Conservation (phyloP, 2,797 vertebrate genomes). For the Sylvilagus floridanus region DNA sequence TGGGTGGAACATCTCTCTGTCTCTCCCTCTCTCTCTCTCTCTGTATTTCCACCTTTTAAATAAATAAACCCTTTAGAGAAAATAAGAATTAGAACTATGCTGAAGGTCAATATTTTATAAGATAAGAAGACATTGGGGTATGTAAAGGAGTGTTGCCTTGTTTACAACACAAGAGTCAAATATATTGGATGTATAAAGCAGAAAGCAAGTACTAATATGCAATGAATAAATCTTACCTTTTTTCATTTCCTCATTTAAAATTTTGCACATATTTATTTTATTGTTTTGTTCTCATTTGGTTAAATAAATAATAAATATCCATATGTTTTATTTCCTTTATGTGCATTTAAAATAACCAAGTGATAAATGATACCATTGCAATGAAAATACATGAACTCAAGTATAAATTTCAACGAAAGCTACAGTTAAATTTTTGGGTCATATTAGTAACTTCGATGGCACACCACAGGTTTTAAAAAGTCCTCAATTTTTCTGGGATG, state of each 20-base stretch:
- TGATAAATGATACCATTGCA: neutral
- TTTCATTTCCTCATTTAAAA: neutral
- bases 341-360: neutral
- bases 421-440: neutral
- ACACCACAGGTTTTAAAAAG: neutral
- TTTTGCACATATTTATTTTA: neutral
- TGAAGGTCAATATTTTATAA: neutral
- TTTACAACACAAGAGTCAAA: neutral
- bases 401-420: neutral
- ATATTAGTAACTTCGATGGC: neutral
- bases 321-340: neutral
- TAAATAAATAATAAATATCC: neutral
- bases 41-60: no score
- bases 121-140: neutral
- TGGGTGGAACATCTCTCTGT: no score
- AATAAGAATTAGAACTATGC: neutral
- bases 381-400: neutral
- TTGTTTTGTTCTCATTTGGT: neutral
- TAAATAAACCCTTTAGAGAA: no score
- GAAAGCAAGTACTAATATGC: neutral
- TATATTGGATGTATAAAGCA: neutral
- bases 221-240: neutral
- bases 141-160: neutral
- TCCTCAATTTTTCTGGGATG: neutral
- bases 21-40: no score